Conservation (phyloP, 1,140 invertebrate genomes). For the Euura saliciscinereae region DNA sequence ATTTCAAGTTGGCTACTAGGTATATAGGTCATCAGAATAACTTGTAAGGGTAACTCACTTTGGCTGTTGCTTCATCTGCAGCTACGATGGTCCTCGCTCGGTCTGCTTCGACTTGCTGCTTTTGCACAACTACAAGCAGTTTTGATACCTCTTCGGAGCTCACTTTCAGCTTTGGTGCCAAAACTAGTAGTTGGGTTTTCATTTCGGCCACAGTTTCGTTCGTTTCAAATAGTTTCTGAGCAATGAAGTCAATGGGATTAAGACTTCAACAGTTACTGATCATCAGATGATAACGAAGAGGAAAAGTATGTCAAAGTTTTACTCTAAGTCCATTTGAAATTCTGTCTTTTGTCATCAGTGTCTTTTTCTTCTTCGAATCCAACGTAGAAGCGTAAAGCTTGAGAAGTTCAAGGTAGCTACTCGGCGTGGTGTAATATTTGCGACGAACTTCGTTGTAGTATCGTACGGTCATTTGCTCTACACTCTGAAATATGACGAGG, state of each 20-base stretch:
- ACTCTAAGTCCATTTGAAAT: slow-evolving; percentile 79
- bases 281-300: background rate
- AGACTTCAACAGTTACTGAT: too few relatives aligned
- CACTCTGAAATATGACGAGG: slow-evolving; percentile 64
- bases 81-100: slow-evolving; percentile 77
- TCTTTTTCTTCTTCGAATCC: slow-evolving; percentile 70
- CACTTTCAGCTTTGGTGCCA: slow-evolving; percentile 84
- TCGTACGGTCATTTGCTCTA: slow-evolving; percentile 73
- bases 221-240: slow-evolving; percentile 84
- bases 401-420: slow-evolving; percentile 86
- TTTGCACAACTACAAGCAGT: slow-evolving; percentile 76
- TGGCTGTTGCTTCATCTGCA: slow-evolving; percentile 78
- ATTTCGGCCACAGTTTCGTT: slow-evolving; percentile 84
- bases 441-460: slow-evolving; percentile 84
- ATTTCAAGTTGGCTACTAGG: background rate
- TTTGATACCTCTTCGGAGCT: slow-evolving; percentile 83
- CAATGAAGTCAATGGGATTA: slow-evolving; percentile 8
- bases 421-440: slow-evolving; percentile 88
- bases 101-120: slow-evolving; percentile 85
- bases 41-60: slow-evolving; percentile 57
- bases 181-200: slow-evolving; percentile 83
- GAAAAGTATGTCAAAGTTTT: slow-evolving; percentile 19
- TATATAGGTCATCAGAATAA: background rate
- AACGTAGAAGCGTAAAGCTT: slow-evolving; percentile 76
- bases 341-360: slow-evolving; percentile 70